These are phyloP conservation scores for Sebastolobus altivelis DNA, from an alignment of 2,797 vertebrate genomes.

Conservation along the genomic window DNA sequence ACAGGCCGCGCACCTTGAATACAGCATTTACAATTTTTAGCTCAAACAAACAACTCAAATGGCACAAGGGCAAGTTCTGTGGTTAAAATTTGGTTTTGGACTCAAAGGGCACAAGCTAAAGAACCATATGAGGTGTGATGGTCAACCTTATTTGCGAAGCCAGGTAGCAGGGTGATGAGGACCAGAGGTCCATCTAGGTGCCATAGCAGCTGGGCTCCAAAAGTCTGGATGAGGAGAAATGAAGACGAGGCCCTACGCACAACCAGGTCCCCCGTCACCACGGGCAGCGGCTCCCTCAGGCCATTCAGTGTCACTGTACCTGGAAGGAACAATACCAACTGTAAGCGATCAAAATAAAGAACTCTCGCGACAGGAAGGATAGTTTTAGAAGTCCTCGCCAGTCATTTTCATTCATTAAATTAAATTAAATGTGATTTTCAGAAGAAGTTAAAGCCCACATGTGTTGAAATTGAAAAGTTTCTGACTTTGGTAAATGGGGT, in stretches of 20 bases:
- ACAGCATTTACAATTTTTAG: slow-evolving; percentile 10
- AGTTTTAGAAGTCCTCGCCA: background rate
- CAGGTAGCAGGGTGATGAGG: slow-evolving; percentile 89
- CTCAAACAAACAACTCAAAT: background rate
- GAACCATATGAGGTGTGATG: background rate
- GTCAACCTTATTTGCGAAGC: slow-evolving; percentile 90
- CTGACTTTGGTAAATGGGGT: too few species aligned
- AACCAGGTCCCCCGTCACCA: slow-evolving; percentile 81
- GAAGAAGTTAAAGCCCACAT: too few species aligned
- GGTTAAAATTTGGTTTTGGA: rapidly evolving
- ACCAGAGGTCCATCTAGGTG: slow-evolving; percentile 83
- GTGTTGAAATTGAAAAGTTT: too few species aligned
- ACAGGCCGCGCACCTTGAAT: slow-evolving; percentile 91
- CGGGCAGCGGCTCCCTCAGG: slow-evolving; percentile 84
- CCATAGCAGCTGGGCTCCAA: slow-evolving; percentile 90
- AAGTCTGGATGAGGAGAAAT: slow-evolving; percentile 88
- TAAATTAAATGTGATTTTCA: too few species aligned
- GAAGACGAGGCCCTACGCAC: slow-evolving; percentile 86
- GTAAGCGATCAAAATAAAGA: background rate
- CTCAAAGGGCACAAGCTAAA: background rate
- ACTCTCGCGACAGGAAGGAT: background rate
- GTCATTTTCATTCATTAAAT: background rate
- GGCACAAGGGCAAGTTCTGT: background rate
- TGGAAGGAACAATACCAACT: slow-evolving; percentile 54
- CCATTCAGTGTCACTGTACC: slow-evolving; percentile 87